A percentile compares a stretch with the other conserved stretches of the same genome.
Evolutionary conservation across 2,113 vertebrate species (phyloP).

Genomic region (Gopherus flavomarginatus): DNA sequence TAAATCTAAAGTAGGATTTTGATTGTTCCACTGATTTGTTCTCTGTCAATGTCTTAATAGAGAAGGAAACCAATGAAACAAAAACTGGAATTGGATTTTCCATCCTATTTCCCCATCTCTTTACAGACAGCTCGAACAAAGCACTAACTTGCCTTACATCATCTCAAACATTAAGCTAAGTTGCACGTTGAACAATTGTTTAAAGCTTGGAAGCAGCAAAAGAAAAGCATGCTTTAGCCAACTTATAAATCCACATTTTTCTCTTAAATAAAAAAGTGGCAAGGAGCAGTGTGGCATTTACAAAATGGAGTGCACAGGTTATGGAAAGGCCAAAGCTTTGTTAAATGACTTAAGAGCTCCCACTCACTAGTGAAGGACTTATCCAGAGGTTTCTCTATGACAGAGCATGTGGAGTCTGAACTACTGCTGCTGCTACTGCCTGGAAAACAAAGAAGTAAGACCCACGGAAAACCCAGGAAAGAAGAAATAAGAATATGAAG

Average conservation of each 20-base stretch:
- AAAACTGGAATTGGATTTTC: not conserved
- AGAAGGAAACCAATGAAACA: not conserved
- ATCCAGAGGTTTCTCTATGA: conserved; percentile 88
- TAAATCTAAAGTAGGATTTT: not conserved
- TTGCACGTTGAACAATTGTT: not conserved
- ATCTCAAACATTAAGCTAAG: conserved; percentile 30
- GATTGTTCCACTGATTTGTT: not conserved
- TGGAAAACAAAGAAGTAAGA: conserved; percentile 87
- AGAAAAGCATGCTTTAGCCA: conserved; percentile 75
- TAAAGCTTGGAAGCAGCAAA: conserved; percentile 69
- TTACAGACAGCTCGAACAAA: conserved; percentile 60
- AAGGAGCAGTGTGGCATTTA: conserved; percentile 72
- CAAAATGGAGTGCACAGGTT: conserved; percentile 72
- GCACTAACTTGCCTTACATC: conserved; percentile 38
- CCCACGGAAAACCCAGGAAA: conserved; percentile 76
- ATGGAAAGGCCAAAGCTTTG: conserved; percentile 81
- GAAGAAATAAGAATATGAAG: conserved; percentile 67
- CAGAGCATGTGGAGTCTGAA: conserved; percentile 89
- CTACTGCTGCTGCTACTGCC: conserved; percentile 90
- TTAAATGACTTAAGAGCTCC: conserved; percentile 82
- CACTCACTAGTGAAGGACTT: conserved; percentile 92
- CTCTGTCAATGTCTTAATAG: not conserved
- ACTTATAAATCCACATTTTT: conserved; percentile 45
- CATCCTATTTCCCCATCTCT: conserved; percentile 43
- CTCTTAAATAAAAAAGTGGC: conserved; percentile 57